Conservation (phyloP, 2,113 vertebrate genomes). For the Toxotes chatareus region DNA sequence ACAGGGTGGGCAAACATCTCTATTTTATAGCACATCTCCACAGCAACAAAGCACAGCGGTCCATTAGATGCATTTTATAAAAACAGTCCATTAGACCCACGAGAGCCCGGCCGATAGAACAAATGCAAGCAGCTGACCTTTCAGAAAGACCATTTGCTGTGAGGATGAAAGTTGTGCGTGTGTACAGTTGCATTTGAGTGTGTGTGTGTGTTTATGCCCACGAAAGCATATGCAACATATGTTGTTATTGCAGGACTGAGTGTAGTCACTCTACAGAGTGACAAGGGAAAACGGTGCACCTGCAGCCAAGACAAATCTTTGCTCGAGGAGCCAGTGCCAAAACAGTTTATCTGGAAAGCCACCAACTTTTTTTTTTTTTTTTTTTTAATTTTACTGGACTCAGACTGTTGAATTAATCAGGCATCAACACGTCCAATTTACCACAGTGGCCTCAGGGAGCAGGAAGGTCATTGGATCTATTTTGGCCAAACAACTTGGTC, state of each 20-base stretch:
- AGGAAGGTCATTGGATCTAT: background rate
- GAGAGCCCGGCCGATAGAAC: background rate
- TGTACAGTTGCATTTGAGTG: background rate
- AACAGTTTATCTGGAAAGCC: background rate
- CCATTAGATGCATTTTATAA: constrained; percentile 58
- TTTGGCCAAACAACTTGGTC: constrained; percentile 3
- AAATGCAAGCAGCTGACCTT: constrained; percentile 28
- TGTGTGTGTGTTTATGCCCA: background rate
- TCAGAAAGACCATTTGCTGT: constrained; percentile 36
- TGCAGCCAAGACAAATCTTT: background rate
- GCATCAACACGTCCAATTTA: constrained; percentile 24
- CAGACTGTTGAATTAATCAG: constrained; percentile 27
- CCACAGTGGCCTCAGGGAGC: background rate
- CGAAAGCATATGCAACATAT: constrained; percentile 31
- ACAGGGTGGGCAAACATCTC: constrained; percentile 30
- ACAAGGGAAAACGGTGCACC: background rate
- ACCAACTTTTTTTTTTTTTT: background rate
- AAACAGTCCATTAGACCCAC: constrained; percentile 64
- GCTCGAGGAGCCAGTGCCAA: background rate
- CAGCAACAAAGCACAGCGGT: constrained; percentile 52
- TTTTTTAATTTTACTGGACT: background rate
- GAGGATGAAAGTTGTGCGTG: background rate
- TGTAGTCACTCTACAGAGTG: background rate
- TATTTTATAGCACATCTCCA: constrained; percentile 51
- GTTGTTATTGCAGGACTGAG: constrained; percentile 17